A percentile compares a stretch with the other conserved stretches of the same genome.
Conservation (phyloP, 2,113 vertebrate genomes). For the Falcunculus frontatus region DNA sequence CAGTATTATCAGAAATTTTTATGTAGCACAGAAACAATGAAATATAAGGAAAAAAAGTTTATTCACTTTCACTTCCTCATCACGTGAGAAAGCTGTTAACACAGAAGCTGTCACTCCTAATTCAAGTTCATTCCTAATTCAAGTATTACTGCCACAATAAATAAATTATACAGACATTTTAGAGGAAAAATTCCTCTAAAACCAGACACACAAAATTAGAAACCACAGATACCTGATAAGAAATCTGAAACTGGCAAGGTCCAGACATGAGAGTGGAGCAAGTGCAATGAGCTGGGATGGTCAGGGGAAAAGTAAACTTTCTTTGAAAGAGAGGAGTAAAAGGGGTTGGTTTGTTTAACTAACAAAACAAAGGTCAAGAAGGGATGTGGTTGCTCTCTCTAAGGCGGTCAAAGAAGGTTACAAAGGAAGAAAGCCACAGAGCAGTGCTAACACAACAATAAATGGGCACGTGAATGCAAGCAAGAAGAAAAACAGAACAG, state of each 20-base stretch:
- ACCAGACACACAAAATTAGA: not conserved
- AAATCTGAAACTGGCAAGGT: not conserved
- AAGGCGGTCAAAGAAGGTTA: not conserved
- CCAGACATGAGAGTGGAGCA: not conserved
- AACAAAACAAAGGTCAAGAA: conserved; percentile 6
- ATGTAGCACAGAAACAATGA: not conserved
- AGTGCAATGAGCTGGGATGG: not conserved
- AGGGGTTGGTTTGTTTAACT: not conserved
- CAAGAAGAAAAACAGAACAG: not conserved
- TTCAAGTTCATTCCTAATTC: not conserved
- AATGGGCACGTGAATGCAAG: not conserved
- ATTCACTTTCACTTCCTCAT: not conserved
- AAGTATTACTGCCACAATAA: not conserved
- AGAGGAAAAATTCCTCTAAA: not conserved
- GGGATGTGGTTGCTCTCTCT: not conserved
- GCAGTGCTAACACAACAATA: not conserved
- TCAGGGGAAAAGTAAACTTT: not conserved
- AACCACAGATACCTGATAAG: not conserved
- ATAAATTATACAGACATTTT: not conserved
- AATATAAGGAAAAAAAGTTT: not conserved
- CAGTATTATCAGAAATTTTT: not conserved
- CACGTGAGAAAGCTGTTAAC: not conserved
- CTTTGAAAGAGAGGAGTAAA: not conserved
- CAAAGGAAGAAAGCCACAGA: not conserved
- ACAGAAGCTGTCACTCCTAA: not conserved